A percentile compares a stretch with the other conserved stretches of the same genome.
These are phyloP conservation scores for Hololepta plana DNA, from an alignment of 2,888 invertebrate genomes.

Conservation along the genomic window DNA sequence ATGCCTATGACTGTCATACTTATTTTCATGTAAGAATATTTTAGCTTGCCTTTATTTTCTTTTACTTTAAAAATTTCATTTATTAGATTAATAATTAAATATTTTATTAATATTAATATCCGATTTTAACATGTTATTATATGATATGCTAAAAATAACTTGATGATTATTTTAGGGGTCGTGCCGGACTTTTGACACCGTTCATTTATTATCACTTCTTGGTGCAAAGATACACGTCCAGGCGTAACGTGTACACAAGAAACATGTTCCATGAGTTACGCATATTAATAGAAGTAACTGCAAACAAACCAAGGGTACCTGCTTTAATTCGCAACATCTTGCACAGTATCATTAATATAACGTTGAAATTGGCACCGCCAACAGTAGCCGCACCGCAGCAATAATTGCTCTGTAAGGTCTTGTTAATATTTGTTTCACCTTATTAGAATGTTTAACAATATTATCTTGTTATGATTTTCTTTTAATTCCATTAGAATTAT, in stretches of 20 bases:
- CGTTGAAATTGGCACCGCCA: constrained; percentile 62
- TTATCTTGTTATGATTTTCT: too few relatives aligned
- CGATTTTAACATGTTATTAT: too few relatives aligned
- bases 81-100: constrained; percentile 1
- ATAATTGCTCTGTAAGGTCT: too few relatives aligned
- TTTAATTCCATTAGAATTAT: too few relatives aligned
- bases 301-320: constrained; percentile 53
- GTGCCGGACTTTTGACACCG: constrained; percentile 77
- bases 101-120: too few relatives aligned
- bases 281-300: constrained; percentile 46
- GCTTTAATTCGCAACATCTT: constrained; percentile 39
- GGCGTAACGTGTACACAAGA: constrained; percentile 90
- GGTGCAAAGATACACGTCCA: constrained; percentile 76
- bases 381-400: constrained; percentile 22
- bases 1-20: constrained; percentile 68
- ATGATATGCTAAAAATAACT: too few relatives aligned
- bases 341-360: constrained; percentile 42
- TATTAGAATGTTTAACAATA: too few relatives aligned
- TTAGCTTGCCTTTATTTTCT: constrained; percentile 1
- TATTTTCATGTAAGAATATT: constrained; percentile 68
- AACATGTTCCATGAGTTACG: constrained; percentile 83
- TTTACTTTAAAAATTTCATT: neutral
- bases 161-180: constrained; percentile 58
- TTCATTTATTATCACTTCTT: constrained; percentile 96
- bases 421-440: too few relatives aligned